Percentiles rank a stretch among this genome's conserved stretches.
Evolutionary conservation across 2,797 vertebrate genomes (phyloP).

Genomic region (Otolemur crassicaudatus): DNA sequence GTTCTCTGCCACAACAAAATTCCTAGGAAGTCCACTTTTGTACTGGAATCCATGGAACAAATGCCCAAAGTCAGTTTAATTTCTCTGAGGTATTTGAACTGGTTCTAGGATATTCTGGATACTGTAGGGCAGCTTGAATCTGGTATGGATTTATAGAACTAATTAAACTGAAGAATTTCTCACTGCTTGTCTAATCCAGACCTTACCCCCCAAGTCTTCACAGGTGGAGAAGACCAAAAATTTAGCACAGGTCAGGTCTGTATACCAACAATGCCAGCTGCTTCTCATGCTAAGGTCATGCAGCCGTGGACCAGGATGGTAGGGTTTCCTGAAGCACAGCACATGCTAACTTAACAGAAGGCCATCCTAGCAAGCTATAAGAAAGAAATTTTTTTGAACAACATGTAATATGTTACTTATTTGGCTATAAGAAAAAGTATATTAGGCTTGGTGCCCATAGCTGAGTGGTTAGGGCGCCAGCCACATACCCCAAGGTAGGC

Average conservation of each 20-base stretch:
- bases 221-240: neutral
- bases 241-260: neutral
- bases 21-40: neutral
- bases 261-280: neutral
- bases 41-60: neutral
- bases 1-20: neutral
- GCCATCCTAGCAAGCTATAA: neutral
- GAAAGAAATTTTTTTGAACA: constrained; percentile 25
- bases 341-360: neutral
- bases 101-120: neutral
- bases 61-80: neutral
- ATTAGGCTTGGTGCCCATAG: neutral
- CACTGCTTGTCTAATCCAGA: neutral
- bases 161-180: neutral
- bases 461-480: too few species aligned
- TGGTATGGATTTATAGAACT: constrained; percentile 3
- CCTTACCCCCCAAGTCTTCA: neutral
- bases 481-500: too few species aligned
- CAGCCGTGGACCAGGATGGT: neutral
- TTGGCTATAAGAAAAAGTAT: neutral
- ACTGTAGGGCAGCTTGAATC: neutral
- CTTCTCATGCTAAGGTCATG: neutral
- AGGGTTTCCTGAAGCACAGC: neutral
- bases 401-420: neutral
- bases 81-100: neutral